A percentile compares a stretch with the other conserved stretches of the same genome.
phyloP scores from a whole-genome alignment of 2,113 vertebrate species.

The Madoqua kirkii region DNA sequence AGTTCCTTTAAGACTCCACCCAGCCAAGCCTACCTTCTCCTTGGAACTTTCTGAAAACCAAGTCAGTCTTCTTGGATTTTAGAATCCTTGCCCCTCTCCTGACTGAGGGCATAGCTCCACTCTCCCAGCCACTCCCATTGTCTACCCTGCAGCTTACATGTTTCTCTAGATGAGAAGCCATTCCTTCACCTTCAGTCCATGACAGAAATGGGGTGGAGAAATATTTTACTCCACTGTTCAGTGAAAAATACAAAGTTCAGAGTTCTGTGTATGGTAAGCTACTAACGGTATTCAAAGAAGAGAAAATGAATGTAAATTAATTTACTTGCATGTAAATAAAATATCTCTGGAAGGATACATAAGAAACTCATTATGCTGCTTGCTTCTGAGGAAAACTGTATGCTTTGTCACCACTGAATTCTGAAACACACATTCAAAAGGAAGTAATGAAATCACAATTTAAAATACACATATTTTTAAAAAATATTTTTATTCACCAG shows the following conservation, averaged over 20 bases:
- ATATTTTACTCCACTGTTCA: neutral
- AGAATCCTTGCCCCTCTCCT: neutral
- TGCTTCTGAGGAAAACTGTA: neutral
- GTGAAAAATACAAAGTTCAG: neutral
- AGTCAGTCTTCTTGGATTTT: neutral
- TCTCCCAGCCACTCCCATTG: neutral
- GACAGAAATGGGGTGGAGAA: neutral
- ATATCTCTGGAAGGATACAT: neutral
- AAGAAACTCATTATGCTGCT: neutral
- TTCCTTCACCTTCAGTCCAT: neutral
- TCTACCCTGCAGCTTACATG: neutral
- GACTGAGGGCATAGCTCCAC: neutral
- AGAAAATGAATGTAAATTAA: neutral
- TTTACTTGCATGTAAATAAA: neutral
- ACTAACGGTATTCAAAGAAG: neutral
- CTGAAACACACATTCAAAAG: neutral
- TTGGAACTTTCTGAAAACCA: neutral
- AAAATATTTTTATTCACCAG: neutral
- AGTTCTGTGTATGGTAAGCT: neutral
- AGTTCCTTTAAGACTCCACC: neutral
- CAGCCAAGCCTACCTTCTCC: neutral
- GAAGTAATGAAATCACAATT: neutral
- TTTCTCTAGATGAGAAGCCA: neutral
- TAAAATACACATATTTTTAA: neutral
- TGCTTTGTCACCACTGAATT: neutral